Evolutionary conservation across 2,888 invertebrate species (phyloP).

Genomic region (Lypha dubia): DNA sequence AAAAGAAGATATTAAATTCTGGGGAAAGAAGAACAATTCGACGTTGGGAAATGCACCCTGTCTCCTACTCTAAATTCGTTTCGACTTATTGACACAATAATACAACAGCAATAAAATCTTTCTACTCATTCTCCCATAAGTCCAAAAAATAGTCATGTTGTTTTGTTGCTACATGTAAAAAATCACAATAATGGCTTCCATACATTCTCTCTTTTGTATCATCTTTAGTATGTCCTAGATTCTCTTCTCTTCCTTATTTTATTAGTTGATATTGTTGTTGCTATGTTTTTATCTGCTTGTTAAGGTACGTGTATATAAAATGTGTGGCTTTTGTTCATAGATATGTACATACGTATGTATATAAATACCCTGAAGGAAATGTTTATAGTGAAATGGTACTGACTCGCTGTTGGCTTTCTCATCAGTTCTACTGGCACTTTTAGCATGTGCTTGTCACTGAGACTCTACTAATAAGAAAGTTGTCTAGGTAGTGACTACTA

Average conservation of each 20-base stretch:
- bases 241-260: conserved; percentile 44
- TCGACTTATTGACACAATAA: conserved; percentile 1
- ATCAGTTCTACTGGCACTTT: too few relatives aligned
- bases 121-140: conserved; percentile 15
- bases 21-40: too few relatives aligned
- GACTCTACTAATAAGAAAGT: too few relatives aligned
- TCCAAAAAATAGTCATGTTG: neutral
- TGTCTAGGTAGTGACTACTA: too few relatives aligned
- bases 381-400: too few relatives aligned
- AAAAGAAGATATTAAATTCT: too few relatives aligned
- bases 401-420: too few relatives aligned
- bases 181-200: conserved; percentile 67
- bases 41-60: too few relatives aligned
- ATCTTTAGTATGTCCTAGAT: conserved; percentile 27
- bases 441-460: too few relatives aligned
- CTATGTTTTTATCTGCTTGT: conserved; percentile 22
- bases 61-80: too few relatives aligned
- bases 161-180: conserved; percentile 47
- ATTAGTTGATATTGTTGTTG: conserved; percentile 7
- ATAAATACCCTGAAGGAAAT: too few relatives aligned
- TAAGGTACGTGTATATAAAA: conserved; percentile 1
- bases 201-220: conserved; percentile 28
- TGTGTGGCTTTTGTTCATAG: conserved; percentile 8
- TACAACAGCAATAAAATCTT: conserved; percentile 43
- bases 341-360: too few relatives aligned